These are phyloP conservation scores for Callitettix versicolor DNA, from an alignment of 1,140 invertebrate species.

Conservation along the genomic window DNA sequence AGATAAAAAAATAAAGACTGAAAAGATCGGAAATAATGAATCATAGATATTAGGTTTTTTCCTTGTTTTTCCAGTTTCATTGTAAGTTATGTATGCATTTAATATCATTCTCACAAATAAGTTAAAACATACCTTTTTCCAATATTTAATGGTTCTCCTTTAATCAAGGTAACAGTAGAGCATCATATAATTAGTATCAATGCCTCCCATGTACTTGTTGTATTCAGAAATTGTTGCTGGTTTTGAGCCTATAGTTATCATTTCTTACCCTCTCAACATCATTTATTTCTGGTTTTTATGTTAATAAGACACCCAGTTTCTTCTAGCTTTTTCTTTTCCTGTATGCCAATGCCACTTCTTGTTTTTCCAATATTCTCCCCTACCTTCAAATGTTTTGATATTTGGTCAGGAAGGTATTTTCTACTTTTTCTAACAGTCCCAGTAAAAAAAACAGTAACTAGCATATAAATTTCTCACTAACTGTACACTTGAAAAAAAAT, in stretches of 20 bases:
- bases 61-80: neutral
- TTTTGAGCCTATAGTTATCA: neutral
- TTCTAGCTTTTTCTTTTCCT: neutral
- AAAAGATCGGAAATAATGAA: no score
- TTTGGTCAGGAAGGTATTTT: neutral
- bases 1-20: no score
- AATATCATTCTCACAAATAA: conserved; percentile 16
- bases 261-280: neutral
- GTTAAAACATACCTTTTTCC: conserved; percentile 23
- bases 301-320: neutral
- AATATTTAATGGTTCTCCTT: conserved; percentile 19
- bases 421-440: neutral
- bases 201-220: conserved; percentile 21
- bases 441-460: neutral
- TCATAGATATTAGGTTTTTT: no score
- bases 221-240: conserved; percentile 10
- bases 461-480: neutral
- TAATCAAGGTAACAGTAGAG: conserved; percentile 23
- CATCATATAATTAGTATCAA: conserved; percentile 22
- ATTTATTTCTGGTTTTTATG: neutral
- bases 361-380: neutral
- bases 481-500: neutral
- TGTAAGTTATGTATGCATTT: conserved; percentile 10
- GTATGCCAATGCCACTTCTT: neutral
- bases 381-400: neutral